Base-by-base conservation (phyloP, 2,888 invertebrate genomes). In the Drosophila melanosoma region DNA sequence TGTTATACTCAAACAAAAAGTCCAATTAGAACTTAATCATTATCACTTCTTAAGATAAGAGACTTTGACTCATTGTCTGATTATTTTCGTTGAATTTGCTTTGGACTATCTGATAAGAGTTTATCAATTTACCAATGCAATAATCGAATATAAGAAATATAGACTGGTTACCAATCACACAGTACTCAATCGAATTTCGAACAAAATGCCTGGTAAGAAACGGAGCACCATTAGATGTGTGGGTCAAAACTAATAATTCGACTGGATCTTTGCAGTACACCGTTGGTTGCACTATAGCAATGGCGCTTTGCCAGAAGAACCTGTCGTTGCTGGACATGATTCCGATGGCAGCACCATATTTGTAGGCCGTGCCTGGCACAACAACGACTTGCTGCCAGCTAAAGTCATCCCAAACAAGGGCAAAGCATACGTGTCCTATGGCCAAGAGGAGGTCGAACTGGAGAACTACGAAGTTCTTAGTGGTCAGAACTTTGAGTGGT, bases 261-360 rank as follows among this genome's bases (percentile, higher is more conserved):
- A 54, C 45, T 53, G 45, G 60, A 66, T 42, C 59, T 45, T 65
- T 70, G 32, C 86, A 64, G 92, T 93, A 35, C 93, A 93, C 70
- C 93, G 93, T 48, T 91, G 93, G 75, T 83, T 95, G 35, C 95
- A 95, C 48, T 87, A 91, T 8, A 94, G 93, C 0, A 62, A 78
- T 58, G 92, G 91, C 36, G 59, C 69, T 12, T 38, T 91, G 23
- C 83, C 92, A 2, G 70, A 82, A 20, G 66, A 79, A 23, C 95
- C 95, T 2, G 94, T 96, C 0, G 83, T 85, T 8, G 95, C 95
- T 51, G 97, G 97, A 29, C 94, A 94, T 2, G 97, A 97, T 87
- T 92, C 92, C 17, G 96, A 97, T 82, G 97, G 97, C 0, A 94
- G 94, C 1, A 94, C 94, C 59, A 96, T 97, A 85, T 97, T 95